phyloP scores from a whole-genome alignment of 1,140 invertebrate species.

The Aphaenogaster rudis region DNA sequence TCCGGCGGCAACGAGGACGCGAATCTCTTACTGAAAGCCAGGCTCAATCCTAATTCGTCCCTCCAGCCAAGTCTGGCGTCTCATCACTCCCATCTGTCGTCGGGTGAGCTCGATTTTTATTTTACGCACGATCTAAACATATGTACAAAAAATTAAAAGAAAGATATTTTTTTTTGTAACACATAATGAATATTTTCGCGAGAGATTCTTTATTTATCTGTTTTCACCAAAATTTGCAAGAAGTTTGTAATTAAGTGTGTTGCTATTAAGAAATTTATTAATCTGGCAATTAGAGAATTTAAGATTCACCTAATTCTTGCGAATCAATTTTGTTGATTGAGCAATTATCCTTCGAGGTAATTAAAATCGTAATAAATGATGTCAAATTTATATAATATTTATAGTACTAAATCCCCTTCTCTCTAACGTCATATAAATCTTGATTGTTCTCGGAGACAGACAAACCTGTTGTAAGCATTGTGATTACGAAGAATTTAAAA shows the following conservation, averaged over 20 bases:
- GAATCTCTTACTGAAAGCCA: conserved; percentile 95
- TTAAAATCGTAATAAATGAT: no score
- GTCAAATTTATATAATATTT: background rate
- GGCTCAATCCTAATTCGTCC: conserved; percentile 89
- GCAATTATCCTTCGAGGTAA: background rate
- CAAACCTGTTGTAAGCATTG: background rate
- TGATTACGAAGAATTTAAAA: background rate
- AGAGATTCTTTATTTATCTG: background rate
- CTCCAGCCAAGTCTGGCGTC: conserved; percentile 84
- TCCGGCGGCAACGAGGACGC: conserved; percentile 94
- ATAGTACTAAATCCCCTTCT: background rate
- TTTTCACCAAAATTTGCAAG: background rate
- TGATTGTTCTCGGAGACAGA: background rate
- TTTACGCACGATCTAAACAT: background rate
- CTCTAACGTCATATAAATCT: conserved; percentile 2
- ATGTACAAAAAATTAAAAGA: background rate
- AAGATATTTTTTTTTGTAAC: background rate
- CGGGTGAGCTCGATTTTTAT: conserved; percentile 80
- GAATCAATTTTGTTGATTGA: background rate
- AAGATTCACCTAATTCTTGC: background rate
- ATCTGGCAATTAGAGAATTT: background rate
- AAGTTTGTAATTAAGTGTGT: background rate
- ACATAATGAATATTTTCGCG: background rate
- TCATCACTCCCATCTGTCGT: conserved; percentile 86
- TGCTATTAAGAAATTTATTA: background rate